Conservation (phyloP, 2,113 vertebrate species). For the Hippocampus comes region DNA sequence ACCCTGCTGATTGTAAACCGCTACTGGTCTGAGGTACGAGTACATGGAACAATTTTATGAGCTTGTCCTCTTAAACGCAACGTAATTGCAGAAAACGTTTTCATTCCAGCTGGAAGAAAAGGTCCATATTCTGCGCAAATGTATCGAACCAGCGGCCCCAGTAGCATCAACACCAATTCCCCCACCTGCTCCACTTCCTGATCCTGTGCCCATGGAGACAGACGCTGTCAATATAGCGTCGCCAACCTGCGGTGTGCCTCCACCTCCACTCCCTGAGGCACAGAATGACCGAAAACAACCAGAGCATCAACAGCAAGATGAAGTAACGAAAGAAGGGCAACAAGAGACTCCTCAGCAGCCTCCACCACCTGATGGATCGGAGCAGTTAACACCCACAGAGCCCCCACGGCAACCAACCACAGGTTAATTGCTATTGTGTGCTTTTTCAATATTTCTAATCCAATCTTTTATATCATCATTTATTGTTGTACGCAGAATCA, state of each 20-base stretch:
- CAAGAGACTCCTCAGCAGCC: conserved; percentile 43
- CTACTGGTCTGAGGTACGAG: conserved; percentile 85
- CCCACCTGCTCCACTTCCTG: conserved; percentile 32
- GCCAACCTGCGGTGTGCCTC: conserved; percentile 41
- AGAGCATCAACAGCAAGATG: conserved; percentile 39
- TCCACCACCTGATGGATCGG: conserved; percentile 51
- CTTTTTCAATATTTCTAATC: neutral
- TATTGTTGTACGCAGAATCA: conserved; percentile 38
- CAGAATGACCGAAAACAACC: conserved; percentile 53
- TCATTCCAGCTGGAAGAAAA: conserved; percentile 80
- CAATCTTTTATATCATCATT: neutral
- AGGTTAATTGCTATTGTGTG: conserved; percentile 42
- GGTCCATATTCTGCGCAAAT: conserved; percentile 76
- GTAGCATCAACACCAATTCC: conserved; percentile 12
- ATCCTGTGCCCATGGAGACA: conserved; percentile 54
- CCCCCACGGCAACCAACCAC: conserved; percentile 36
- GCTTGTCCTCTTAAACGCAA: neutral
- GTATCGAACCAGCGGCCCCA: conserved; percentile 68
- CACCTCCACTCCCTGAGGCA: conserved; percentile 57
- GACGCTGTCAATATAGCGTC: conserved; percentile 43
- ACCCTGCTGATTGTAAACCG: conserved; percentile 89
- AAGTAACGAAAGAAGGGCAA: conserved; percentile 34
- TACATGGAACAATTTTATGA: neutral
- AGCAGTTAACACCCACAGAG: conserved; percentile 54
- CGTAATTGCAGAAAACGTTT: neutral